Evolutionary conservation across 2,888 invertebrate species (phyloP), one percentile per base, ranked within the genome.

Genomic region (Chymomyza amoena): DNA sequence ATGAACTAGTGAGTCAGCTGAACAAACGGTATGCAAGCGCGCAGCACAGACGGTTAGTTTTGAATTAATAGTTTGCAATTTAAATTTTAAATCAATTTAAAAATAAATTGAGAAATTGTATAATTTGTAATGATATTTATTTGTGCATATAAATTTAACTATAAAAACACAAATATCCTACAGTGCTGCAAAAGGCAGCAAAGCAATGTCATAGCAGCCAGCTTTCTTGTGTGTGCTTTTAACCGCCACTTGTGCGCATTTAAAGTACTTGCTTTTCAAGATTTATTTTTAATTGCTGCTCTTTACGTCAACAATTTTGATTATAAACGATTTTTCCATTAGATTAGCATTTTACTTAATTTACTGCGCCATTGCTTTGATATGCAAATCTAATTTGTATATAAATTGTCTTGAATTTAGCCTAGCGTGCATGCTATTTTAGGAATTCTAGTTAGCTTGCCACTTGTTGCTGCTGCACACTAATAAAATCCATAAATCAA

Each of bases 401-500:
- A 52, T 65, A 70, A 78, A 76, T 78, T 66, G 63, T 54, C 57
- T 62, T 56, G 51, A 76, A 72, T 78, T 75, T 54, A 45, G 39
- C 39, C 1, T 45, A 45, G 39, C 7, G 15, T 68, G 64, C 39
- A 45, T 45, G 39, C 39, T 45, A 45, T 45, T 15, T 45, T 13
- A 10, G 13, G 39, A 45, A 45, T 45, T 45, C 39, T 45, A 45
- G 39, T 13, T 45, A 45, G 39, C 4, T 1, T 6, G 39, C 13
- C 76, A 86, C 84, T 74, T 86, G 86, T 83, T 84, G 76, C 70
- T 73, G 66, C 60, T 71, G 68, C 56, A 66, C 65, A 4, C 62
- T 71, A 32, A 32, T 54, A 72, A 72, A 86, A 77, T 84, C 82
- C 68, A 78, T 78, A 86, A 84, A 86, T 84, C 81, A 86, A 83